Evolutionary conservation across 2,797 vertebrate species (phyloP).

Genomic region (Mormyrus proboscirostris): DNA sequence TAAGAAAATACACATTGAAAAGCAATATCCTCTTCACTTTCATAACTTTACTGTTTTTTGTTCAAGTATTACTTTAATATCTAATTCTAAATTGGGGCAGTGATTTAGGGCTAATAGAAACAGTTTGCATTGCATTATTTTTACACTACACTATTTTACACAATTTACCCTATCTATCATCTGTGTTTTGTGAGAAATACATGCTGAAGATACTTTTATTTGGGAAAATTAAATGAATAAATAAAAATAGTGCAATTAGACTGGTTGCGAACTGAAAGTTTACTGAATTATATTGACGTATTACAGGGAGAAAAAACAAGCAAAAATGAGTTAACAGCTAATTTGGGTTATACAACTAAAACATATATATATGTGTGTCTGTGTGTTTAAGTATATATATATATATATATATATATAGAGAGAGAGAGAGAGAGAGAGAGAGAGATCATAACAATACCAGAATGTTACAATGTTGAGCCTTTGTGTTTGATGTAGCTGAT

Average conservation of each 20-base stretch:
- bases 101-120: not conserved
- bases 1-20: not conserved
- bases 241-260: not conserved
- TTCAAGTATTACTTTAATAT: not conserved
- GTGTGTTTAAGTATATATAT: too few species aligned
- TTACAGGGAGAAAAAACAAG: not conserved
- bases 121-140: not conserved
- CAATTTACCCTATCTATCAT: not conserved
- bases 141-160: not conserved
- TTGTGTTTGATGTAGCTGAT: not conserved
- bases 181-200: not conserved
- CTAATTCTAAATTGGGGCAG: not conserved
- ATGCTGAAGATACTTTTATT: not conserved
- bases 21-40: not conserved
- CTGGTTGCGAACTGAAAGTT: not conserved
- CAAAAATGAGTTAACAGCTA: not conserved
- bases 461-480: not conserved
- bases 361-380: not conserved
- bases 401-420: too few species aligned
- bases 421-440: too few species aligned
- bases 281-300: not conserved
- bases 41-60: not conserved
- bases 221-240: not conserved
- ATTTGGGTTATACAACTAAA: not conserved
- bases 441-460: not conserved